phyloP scores from a whole-genome alignment of 1,140 invertebrate genomes.

The Neuroterus valhalla region DNA sequence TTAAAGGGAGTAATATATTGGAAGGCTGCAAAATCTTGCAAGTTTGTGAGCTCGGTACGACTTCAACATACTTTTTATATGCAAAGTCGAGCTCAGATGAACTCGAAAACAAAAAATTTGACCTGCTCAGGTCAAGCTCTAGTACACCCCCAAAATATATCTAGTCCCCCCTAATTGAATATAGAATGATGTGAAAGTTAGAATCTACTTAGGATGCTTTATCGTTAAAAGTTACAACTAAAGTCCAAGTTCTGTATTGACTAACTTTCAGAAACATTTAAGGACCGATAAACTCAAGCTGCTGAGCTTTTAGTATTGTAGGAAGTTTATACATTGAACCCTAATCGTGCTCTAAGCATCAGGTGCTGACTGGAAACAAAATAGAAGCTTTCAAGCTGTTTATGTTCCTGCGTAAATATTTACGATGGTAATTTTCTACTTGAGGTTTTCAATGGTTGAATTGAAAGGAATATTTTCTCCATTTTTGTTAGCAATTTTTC shows the following conservation, averaged over 20 bases:
- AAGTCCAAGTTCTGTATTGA: neutral
- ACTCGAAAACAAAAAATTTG: too few species aligned
- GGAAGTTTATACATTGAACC: conserved; percentile 15
- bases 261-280: conserved; percentile 12
- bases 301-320: conserved; percentile 18
- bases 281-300: conserved; percentile 17
- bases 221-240: neutral
- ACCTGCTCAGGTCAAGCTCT: too few species aligned
- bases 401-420: conserved; percentile 10
- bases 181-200: neutral
- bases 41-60: too few species aligned
- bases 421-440: neutral
- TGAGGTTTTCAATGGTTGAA: neutral
- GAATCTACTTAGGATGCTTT: neutral
- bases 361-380: conserved; percentile 6
- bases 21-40: too few species aligned
- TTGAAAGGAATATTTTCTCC: neutral
- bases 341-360: conserved; percentile 18
- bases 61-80: too few species aligned
- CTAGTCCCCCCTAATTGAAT: neutral
- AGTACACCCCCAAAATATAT: too few species aligned
- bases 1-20: neutral
- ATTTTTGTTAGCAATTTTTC: too few species aligned
- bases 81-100: too few species aligned
- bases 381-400: neutral